phyloP scores from a whole-genome alignment of 2,797 vertebrate species.

The Ciconia nigra region DNA sequence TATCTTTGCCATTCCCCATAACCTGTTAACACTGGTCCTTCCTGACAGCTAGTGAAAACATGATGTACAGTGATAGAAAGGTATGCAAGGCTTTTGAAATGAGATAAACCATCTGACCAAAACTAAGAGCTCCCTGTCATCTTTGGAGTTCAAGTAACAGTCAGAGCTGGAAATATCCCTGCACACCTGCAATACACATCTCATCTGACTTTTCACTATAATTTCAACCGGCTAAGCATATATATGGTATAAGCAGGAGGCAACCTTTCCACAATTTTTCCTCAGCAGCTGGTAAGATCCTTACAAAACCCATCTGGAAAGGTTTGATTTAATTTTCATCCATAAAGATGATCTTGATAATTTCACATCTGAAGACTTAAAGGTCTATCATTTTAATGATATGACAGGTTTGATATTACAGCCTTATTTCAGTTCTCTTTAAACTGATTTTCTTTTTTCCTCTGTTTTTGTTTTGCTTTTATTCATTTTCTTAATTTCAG shows the following conservation, averaged over 20 bases:
- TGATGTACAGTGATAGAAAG: background rate
- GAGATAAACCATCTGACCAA: background rate
- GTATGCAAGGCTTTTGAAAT: background rate
- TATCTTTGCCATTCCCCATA: background rate
- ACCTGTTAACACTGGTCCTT: background rate
- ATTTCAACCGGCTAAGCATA: background rate
- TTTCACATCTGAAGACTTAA: background rate
- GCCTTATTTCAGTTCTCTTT: background rate
- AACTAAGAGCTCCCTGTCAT: background rate
- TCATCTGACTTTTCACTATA: background rate
- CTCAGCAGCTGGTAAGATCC: background rate
- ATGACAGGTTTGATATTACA: background rate
- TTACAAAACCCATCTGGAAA: background rate
- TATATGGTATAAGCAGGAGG: background rate
- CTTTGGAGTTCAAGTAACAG: background rate
- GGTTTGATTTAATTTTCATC: background rate
- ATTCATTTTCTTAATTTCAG: slow-evolving; percentile 57
- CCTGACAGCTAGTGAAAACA: background rate
- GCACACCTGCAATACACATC: background rate
- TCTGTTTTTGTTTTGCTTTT: background rate
- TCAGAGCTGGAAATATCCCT: background rate
- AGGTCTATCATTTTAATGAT: background rate
- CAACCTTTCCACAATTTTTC: background rate
- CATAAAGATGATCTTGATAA: background rate
- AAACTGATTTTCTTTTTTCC: background rate